A percentile compares a stretch with the other conserved stretches of the same genome.
Conservation (phyloP, 2,888 invertebrate genomes). For the Chymomyza caudatula region DNA sequence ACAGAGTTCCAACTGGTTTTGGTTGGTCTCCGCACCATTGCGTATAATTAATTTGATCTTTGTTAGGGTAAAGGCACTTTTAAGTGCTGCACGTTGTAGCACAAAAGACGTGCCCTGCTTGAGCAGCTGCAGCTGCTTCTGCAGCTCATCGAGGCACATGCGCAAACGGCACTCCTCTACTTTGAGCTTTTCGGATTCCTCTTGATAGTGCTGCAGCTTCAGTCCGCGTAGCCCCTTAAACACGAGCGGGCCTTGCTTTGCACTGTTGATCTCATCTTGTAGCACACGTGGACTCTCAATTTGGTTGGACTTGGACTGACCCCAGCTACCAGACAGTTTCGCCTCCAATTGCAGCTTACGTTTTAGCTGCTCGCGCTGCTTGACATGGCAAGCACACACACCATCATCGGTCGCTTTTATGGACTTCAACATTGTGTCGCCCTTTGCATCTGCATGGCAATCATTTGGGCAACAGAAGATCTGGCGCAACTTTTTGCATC, state of each 20-base stretch:
- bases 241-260: slow-evolving; percentile 74
- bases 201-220: slow-evolving; percentile 72
- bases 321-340: slow-evolving; percentile 84
- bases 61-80: slow-evolving; percentile 73
- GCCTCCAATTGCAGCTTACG: slow-evolving; percentile 82
- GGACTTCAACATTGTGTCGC: slow-evolving; percentile 16
- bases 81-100: slow-evolving; percentile 31
- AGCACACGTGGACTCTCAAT: slow-evolving; percentile 27
- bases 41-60: slow-evolving; percentile 78
- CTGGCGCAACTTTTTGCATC: slow-evolving; percentile 81
- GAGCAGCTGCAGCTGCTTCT: slow-evolving; percentile 71
- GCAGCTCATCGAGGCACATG: slow-evolving; percentile 73
- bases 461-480: slow-evolving; percentile 81
- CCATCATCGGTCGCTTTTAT: slow-evolving; percentile 56
- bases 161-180: slow-evolving; percentile 75
- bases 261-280: slow-evolving; percentile 73
- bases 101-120: slow-evolving; percentile 51
- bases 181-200: slow-evolving; percentile 72
- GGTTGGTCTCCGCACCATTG: slow-evolving; percentile 74
- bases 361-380: slow-evolving; percentile 82
- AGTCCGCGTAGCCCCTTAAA: too few relatives aligned
- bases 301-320: slow-evolving; percentile 82
- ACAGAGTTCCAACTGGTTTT: slow-evolving; percentile 79
- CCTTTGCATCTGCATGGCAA: slow-evolving; percentile 80
- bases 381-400: slow-evolving; percentile 81